Evolutionary conservation across 2,888 invertebrate species (phyloP), one percentile per base, ranked within the genome.

Genomic region (Ophion ventricosus): DNA sequence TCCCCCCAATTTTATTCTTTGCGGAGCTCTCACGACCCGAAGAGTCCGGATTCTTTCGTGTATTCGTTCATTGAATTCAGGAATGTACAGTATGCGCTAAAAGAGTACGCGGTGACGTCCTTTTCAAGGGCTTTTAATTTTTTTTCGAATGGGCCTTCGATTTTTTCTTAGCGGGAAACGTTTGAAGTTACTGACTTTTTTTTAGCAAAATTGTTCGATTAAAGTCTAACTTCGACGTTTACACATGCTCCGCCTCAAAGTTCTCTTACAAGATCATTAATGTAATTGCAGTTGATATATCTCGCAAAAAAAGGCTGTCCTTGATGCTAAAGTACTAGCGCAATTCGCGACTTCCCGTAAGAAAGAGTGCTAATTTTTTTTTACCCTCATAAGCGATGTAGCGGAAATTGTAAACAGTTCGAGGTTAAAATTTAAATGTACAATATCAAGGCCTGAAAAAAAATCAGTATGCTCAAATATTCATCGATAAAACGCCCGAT

Each of bases 31-130:
- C 35, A 20, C 10, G 14, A 26, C 20, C 11, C 23, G 20, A 59
- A 61, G 72, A 40, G 54, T 67, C 11, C 72, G 76, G 8, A 63
- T 63, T 29, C 57, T 75, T 56, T 23, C 57, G 69, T 64, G 25
- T 67, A 63, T 73, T 74, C 54, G 64, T 72, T 77, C 59, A 35
- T 67, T 49, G 49, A 49, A 49, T 49, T 49, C 49, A 17, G 49
- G 82, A 85, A 82, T 85, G 80, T 85, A 67, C 69, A 56, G 66
- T 74, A 40, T 29, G 56, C 35, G 43, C 57, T 74, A 74, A 35
- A 54, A 80, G 20, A 67, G 2, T 43, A 25, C 2, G 49, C 14
- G 2, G 14, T 11, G 23, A 20, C 35, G 43, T 67, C 43, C 43
- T 67, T 29, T 11, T 14, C 49, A 49, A 49, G 49, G 11, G 49